Conservation (phyloP, 2,888 invertebrate genomes). For the Drosophila maculinotata region DNA sequence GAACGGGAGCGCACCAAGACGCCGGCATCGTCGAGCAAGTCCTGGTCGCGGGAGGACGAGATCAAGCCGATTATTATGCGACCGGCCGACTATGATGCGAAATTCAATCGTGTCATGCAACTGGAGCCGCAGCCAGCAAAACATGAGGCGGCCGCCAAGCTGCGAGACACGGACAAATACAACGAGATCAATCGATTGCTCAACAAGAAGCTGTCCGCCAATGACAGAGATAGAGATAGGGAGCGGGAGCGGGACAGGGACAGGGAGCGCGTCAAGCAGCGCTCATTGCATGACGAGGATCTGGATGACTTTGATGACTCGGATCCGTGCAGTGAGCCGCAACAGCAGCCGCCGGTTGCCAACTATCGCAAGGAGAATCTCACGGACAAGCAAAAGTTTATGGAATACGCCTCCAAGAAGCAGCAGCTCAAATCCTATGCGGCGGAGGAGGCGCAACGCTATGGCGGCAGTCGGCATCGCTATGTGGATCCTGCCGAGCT, state of each 20-base stretch:
- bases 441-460: constrained; percentile 79
- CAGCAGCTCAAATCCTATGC: constrained; percentile 77
- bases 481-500: constrained; percentile 83
- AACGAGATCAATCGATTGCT: constrained; percentile 82
- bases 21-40: constrained; percentile 55
- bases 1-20: constrained; percentile 60
- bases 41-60: constrained; percentile 84
- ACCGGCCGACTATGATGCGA: constrained; percentile 84
- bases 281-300: constrained; percentile 61
- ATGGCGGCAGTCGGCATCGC: constrained; percentile 82
- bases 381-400: constrained; percentile 85
- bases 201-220: constrained; percentile 79
- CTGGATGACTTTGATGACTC: constrained; percentile 81
- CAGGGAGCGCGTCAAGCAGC: constrained; percentile 57
- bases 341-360: constrained; percentile 24
- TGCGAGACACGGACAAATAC: constrained; percentile 82
- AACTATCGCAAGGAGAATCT: constrained; percentile 83
- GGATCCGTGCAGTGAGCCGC: constrained; percentile 72
- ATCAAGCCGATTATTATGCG: constrained; percentile 84
- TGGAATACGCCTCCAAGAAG: constrained; percentile 82
- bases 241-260: constrained; percentile 54
- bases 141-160: constrained; percentile 55
- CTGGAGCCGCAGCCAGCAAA: constrained; percentile 69
- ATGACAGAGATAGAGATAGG: constrained; percentile 51
- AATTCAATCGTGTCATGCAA: constrained; percentile 84